phyloP scores from a whole-genome alignment of 2,888 invertebrate species.

The Melangyna quadrimaculata region DNA sequence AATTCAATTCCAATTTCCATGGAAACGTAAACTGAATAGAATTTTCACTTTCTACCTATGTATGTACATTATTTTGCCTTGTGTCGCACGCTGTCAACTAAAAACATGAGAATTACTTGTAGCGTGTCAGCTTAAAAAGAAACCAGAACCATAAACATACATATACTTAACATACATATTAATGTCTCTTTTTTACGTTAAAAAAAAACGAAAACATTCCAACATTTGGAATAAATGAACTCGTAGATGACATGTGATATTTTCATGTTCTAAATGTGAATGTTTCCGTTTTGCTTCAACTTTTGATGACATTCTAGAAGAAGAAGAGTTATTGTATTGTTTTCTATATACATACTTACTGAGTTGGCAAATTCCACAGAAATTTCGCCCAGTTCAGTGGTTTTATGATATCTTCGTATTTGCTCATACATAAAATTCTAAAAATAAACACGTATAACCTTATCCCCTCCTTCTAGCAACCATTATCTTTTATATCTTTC shows the following conservation, averaged over 20 bases:
- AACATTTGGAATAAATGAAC: background rate
- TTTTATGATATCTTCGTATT: background rate
- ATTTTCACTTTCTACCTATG: slow-evolving; percentile 3
- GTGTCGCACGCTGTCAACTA: slow-evolving; percentile 34
- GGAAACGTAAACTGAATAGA: background rate
- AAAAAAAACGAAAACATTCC: background rate
- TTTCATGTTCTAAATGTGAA: background rate
- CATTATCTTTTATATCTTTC: background rate
- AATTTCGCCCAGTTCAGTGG: background rate
- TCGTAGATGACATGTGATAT: slow-evolving; percentile 7
- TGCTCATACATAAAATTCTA: background rate
- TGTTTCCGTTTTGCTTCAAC: background rate
- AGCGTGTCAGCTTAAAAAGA: slow-evolving; percentile 22
- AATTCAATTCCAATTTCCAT: background rate
- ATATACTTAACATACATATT: background rate
- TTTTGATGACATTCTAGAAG: background rate
- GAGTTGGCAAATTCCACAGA: background rate
- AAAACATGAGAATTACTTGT: slow-evolving; percentile 40
- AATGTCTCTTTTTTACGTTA: background rate
- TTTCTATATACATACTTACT: background rate
- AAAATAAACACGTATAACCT: background rate
- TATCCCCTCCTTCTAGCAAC: background rate
- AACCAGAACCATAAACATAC: slow-evolving; percentile 14
- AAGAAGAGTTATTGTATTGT: background rate
- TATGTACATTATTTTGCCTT: background rate